Conservation (phyloP, 2,113 vertebrate species). For the Melanocharis versteri region DNA sequence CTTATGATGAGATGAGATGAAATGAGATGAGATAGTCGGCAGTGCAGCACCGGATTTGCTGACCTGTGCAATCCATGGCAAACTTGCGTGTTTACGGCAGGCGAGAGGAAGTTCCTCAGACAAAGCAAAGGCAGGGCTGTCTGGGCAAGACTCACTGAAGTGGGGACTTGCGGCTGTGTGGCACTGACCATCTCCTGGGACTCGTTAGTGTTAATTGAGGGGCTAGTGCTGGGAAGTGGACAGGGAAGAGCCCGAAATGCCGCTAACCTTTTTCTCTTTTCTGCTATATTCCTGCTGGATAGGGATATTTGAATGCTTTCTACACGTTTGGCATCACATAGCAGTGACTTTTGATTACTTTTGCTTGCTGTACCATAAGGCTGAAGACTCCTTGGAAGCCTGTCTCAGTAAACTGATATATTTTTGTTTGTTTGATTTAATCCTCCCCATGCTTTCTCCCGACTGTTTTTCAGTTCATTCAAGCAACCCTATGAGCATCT, state of each 20-base stretch:
- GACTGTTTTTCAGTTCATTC: neutral
- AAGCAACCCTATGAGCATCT: neutral
- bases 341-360: neutral
- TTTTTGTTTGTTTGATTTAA: neutral
- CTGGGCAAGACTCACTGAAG: neutral
- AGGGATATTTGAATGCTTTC: neutral
- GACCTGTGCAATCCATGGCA: neutral
- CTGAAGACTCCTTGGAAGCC: neutral
- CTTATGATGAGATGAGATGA: neutral
- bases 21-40: neutral
- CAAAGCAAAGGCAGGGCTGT: neutral
- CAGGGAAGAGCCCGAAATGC: neutral
- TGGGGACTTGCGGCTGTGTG: neutral
- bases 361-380: neutral
- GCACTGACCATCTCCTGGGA: neutral
- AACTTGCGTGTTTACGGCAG: neutral
- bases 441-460: neutral
- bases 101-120: neutral
- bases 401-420: neutral
- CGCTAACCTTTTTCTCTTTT: neutral
- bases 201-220: neutral
- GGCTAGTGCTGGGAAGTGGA: fast-evolving
- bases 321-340: fast-evolving
- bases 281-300: neutral
- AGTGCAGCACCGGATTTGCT: neutral